Evolutionary conservation across 2,888 invertebrate species (phyloP), one percentile per base, ranked within the genome.

Genomic region (Agonopterix alstromeriana): DNA sequence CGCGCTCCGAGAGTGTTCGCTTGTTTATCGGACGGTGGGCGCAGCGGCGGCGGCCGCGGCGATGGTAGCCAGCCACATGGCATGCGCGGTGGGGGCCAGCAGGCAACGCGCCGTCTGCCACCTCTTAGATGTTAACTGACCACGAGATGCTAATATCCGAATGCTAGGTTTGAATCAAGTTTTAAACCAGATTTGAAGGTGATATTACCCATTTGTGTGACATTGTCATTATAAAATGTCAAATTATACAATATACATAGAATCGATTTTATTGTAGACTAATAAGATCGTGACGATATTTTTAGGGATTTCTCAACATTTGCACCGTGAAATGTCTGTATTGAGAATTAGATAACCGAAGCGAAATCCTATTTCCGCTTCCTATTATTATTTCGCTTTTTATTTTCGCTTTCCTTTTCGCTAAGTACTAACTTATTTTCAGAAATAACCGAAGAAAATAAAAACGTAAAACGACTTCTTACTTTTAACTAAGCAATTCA

Each of bases 21-120:
- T 79, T 77, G 76, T 77, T 74, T 77, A 76, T 72, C 65, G 66
- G 63, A 53, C 59, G 55, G 56, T 52, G 52, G 58, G 60, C 58
- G 60, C 55, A 54, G 61, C 48, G n/a, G 48, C 45, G 50, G 41
- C 49, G 47, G 53, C 49, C 53, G 48, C 48, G 45, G 53, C 48
- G 47, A 43, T 53, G 61, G 52, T 57, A 51, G 53, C 46, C 53
- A 54, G 53, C 52, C 60, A 59, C 55, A 66, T 70, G 70, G 70
- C 67, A 71, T 57, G 61, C 64, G 73, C 67, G 70, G 79, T 72
- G 78, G 77, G 81, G 79, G 72, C 69, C 67, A 67, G 65, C 63
- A 66, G 69, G 70, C 75, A 72, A 70, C 77, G 72, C 68, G 77
- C 73, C 61, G 77, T 77, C 78, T 77, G 69, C 69, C 61, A 60